Conservation (phyloP, 2,888 invertebrate genomes). For the Caenorhabditis auriculariae region DNA sequence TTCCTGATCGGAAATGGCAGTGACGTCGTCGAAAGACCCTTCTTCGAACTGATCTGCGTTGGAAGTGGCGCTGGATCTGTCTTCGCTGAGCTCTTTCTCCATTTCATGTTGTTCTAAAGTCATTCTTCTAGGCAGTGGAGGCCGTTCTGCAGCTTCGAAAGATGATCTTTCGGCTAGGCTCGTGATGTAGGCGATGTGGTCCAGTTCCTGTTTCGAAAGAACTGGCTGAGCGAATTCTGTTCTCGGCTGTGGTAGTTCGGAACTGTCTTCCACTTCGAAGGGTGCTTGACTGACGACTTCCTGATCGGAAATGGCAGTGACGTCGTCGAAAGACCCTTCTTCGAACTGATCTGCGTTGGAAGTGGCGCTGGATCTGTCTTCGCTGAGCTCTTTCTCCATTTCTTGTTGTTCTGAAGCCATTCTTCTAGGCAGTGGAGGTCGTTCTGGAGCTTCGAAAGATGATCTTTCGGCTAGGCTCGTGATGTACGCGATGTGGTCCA, state of each 20-base stretch:
- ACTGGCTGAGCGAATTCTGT: constrained; percentile 4
- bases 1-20: background rate
- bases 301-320: background rate
- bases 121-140: background rate
- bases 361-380: background rate
- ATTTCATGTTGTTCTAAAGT: too few relatives aligned
- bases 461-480: background rate
- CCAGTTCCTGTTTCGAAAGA: constrained; percentile 8
- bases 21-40: background rate
- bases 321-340: constrained; percentile 1
- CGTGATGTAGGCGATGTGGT: constrained; percentile 11
- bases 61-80: constrained; percentile 7
- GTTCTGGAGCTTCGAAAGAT: constrained; percentile 2
- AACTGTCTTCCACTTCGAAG: background rate
- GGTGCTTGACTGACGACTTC: background rate
- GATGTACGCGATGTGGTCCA: constrained; percentile 2
- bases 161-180: constrained; percentile 8
- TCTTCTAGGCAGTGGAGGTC: constrained; percentile 1
- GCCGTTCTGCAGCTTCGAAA: background rate
- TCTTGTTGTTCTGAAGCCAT: too few relatives aligned
- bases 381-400: background rate
- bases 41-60: constrained; percentile 10
- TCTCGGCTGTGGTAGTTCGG: too few relatives aligned
- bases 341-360: background rate
- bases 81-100: background rate